These are phyloP conservation scores for Tenthredo livida DNA, from an alignment of 2,888 invertebrate species.

Conservation along the genomic window DNA sequence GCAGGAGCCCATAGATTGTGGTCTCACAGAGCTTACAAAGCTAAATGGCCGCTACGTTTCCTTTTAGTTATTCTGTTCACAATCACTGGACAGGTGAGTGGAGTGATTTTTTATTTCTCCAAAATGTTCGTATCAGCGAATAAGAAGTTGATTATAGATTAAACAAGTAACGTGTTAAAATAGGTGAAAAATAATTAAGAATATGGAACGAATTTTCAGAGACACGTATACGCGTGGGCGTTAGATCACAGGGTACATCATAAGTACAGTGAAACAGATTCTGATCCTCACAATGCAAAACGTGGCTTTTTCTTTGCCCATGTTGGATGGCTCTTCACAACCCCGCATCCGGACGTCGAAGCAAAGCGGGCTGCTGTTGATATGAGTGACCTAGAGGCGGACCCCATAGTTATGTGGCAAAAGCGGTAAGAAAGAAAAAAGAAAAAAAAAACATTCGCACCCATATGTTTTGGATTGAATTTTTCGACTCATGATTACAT, in stretches of 20 bases:
- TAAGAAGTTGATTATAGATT: neutral
- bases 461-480: neutral
- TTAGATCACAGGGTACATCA: conserved; percentile 77
- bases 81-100: conserved; percentile 87
- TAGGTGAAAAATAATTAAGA: neutral
- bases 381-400: conserved; percentile 75
- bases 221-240: conserved; percentile 76
- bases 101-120: neutral
- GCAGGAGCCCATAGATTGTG: conserved; percentile 90
- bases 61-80: conserved; percentile 87
- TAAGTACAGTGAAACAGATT: conserved; percentile 77
- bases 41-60: conserved; percentile 85
- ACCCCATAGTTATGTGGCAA: conserved; percentile 77
- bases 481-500: neutral
- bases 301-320: conserved; percentile 81
- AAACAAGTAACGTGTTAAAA: neutral
- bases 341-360: conserved; percentile 74
- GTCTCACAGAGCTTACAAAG: conserved; percentile 90
- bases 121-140: neutral
- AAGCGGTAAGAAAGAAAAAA: conserved; percentile 55
- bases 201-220: conserved; percentile 72
- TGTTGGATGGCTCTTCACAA: conserved; percentile 79
- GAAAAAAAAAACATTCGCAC: too few species aligned
- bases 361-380: conserved; percentile 76
- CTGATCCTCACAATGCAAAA: conserved; percentile 77